Conservation (phyloP, 2,888 invertebrate genomes). For the Ophion obscuratus region DNA sequence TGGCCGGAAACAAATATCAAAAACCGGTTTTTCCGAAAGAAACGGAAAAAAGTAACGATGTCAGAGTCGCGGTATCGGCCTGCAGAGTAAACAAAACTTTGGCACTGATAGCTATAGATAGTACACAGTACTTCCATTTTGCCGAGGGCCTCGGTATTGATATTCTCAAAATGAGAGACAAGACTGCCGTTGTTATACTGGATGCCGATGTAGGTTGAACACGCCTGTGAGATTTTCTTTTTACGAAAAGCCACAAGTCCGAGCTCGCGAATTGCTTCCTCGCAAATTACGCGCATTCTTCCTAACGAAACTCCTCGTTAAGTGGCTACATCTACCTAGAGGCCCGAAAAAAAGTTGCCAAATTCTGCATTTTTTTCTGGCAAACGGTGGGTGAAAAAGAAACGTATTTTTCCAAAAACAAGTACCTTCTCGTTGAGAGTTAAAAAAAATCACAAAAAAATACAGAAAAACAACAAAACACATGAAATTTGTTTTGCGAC, state of each 20-base stretch:
- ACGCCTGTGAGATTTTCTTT: background rate
- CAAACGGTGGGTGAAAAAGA: no score
- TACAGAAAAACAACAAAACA: no score
- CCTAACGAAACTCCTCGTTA: no score
- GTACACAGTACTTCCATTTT: slow-evolving; percentile 89
- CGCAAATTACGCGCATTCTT: no score
- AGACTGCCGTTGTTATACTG: slow-evolving; percentile 89
- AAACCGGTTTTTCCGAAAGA: slow-evolving; percentile 76
- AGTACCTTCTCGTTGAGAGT: no score
- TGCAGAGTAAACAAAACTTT: slow-evolving; percentile 86
- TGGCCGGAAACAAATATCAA: slow-evolving; percentile 80
- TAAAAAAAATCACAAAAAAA: no score
- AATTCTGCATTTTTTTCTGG: no score
- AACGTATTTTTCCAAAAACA: no score
- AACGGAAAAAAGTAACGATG: slow-evolving; percentile 74
- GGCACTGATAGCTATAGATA: slow-evolving; percentile 90
- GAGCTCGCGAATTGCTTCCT: background rate
- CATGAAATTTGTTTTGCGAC: no score
- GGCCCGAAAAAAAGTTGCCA: no score
- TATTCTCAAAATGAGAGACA: slow-evolving; percentile 86
- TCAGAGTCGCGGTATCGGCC: slow-evolving; percentile 73
- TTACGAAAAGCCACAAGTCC: background rate
- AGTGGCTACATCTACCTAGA: no score
- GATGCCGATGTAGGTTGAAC: slow-evolving; percentile 87
- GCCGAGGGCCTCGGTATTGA: slow-evolving; percentile 91